A percentile compares a stretch with the other conserved stretches of the same genome.
Evolutionary conservation across 2,797 vertebrate species (phyloP).

Genomic region (Hylomyscus alleni): DNA sequence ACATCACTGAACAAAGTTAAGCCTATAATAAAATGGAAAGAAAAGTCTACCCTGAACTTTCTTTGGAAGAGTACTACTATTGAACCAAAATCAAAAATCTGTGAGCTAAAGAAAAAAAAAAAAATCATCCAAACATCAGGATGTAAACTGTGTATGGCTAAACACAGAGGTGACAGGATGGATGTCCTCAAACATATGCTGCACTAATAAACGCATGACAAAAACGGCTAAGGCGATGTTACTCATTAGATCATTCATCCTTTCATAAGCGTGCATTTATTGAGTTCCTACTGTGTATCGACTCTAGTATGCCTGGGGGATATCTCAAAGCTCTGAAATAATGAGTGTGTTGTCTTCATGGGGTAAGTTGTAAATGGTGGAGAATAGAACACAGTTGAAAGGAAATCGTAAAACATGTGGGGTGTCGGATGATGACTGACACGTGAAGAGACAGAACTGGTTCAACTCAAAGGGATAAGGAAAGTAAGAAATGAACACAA

Average conservation of each 20-base stretch:
- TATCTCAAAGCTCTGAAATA: not conserved
- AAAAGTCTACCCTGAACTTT: constrained; percentile 38
- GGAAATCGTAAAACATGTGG: not conserved
- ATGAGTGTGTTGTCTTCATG: not conserved
- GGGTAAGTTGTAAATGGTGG: not conserved
- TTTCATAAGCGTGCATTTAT: constrained; percentile 2
- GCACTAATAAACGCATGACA: not conserved
- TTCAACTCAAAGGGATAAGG: too few relatives aligned
- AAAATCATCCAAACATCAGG: not conserved
- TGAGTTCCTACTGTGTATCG: not conserved
- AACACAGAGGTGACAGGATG: not conserved
- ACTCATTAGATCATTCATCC: not conserved
- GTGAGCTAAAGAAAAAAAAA: not conserved
- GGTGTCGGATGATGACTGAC: not conserved
- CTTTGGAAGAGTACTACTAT: constrained; percentile 26
- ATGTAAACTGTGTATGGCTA: not conserved
- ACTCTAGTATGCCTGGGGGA: not conserved
- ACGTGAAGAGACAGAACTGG: not conserved
- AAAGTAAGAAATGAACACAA: not conserved
- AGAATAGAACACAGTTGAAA: not conserved
- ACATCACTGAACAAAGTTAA: constrained; percentile 32
- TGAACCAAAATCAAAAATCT: not conserved
- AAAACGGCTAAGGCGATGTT: not conserved
- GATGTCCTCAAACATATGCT: not conserved
- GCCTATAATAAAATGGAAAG: constrained; percentile 47